Evolutionary conservation across 2,113 vertebrate species (phyloP), one percentile per base, ranked within the genome.

Genomic region (Oncorhynchus nerka): DNA sequence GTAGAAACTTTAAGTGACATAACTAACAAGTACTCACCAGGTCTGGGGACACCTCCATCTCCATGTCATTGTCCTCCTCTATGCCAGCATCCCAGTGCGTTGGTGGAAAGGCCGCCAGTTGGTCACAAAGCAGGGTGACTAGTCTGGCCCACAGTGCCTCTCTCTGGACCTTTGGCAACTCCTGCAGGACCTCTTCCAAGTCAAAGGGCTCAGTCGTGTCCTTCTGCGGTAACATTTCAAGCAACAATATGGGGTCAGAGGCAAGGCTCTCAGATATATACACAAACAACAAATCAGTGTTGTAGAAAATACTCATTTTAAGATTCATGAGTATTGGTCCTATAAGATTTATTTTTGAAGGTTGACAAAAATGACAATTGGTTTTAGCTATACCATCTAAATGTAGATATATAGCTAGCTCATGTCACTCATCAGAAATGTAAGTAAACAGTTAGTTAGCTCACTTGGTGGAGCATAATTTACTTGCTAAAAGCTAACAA

Each of bases 171-270:
- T 91, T 92, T 66, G 95, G 79, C 81, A 99, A 87, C 88, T 98
- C 97, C 83, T 98, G 94, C 81, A 99, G 77, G 48, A 98, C 85
- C 74, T 99, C 98, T 2, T 89, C 88, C 82, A 98, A 87, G 83
- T 95, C 93, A 12, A 98, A 96, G 39, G 92, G 92, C 78, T 96
- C 93, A 0, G 91, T 79, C 26, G 75, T 74, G 81, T 95, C 91
- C 80, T 93, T 95, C 97, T 99, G 87, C 16, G 15, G 51, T 55
- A 28, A 26, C 66, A 69, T 24, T 32, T 61, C 19, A 61, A 7
- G 6, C 32, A 49, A 24, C 39, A 45, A 45, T 15, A 73, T 16
- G 51, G 16, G 39, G 39, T 45, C 39, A 45, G 9, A 45, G 39
- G 39, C 9, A 45, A 45, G 39, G 39, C 39, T 45, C 39, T 45